A percentile compares a stretch with the other conserved stretches of the same genome.
These are phyloP conservation scores for Drosophila mayri DNA, from an alignment of 1,140 invertebrate genomes.

Conservation along the genomic window DNA sequence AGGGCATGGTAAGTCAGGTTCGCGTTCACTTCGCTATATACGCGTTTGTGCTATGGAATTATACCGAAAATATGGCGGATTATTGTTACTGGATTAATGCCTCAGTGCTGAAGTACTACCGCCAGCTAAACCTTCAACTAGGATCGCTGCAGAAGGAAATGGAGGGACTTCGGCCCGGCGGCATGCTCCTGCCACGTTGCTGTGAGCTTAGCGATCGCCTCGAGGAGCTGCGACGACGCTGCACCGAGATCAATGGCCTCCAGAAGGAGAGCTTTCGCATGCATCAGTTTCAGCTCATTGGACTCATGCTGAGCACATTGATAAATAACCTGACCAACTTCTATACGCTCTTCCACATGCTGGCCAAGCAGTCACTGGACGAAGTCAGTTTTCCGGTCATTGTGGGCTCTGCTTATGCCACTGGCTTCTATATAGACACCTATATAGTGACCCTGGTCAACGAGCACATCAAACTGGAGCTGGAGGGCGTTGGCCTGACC, in stretches of 20 bases:
- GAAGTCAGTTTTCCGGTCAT: conserved; percentile 50
- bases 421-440: conserved; percentile 73
- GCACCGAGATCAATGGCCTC: conserved; percentile 55
- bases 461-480: conserved; percentile 68
- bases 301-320: conserved; percentile 68
- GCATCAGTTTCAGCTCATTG: conserved; percentile 75
- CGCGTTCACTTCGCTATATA: conserved; percentile 69
- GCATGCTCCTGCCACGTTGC: conserved; percentile 32
- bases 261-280: conserved; percentile 57
- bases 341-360: conserved; percentile 72
- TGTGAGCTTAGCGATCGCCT: conserved; percentile 59
- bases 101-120: conserved; percentile 66
- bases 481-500: conserved; percentile 41
- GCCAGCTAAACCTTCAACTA: conserved; percentile 58
- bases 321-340: conserved; percentile 78
- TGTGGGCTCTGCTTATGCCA: conserved; percentile 59
- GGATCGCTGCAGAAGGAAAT: conserved; percentile 18
- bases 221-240: conserved; percentile 36
- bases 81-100: conserved; percentile 74
- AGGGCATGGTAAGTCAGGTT: conserved; percentile 14
- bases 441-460: conserved; percentile 72
- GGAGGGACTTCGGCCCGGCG: not conserved
- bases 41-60: conserved; percentile 79
- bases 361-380: conserved; percentile 56
- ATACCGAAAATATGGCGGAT: conserved; percentile 79